phyloP scores from a whole-genome alignment of 2,888 invertebrate genomes.

The Mesorhabditis belari region DNA sequence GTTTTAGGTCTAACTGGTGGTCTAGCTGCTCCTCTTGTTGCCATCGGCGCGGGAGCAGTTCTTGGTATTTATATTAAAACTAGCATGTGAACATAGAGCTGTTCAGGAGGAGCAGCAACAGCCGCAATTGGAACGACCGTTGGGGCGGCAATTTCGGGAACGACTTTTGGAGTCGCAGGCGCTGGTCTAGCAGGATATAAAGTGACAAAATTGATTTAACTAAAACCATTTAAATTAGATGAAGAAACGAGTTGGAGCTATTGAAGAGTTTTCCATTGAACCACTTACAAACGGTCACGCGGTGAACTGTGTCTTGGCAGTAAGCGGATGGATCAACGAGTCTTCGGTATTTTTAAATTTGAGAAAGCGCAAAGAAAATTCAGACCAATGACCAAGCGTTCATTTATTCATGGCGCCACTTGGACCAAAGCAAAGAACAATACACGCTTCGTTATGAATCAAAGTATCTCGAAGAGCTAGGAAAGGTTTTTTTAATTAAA shows the following conservation, averaged over 20 bases:
- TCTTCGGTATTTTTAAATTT: conserved; percentile 44
- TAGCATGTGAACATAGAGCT: too few relatives aligned
- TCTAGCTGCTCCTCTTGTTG: conserved; percentile 64
- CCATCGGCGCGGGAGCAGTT: conserved; percentile 55
- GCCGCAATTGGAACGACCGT: conserved; percentile 59
- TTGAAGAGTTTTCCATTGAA: conserved; percentile 66
- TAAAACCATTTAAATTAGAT: conserved; percentile 57
- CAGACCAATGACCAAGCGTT: conserved; percentile 50
- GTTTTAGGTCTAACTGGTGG: conserved; percentile 64
- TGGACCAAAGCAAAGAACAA: conserved; percentile 63
- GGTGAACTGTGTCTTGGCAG: conserved; percentile 63
- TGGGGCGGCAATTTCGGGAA: conserved; percentile 59
- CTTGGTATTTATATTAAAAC: too few relatives aligned
- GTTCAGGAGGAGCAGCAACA: conserved; percentile 55
- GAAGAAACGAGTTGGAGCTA: conserved; percentile 66
- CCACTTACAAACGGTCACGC: conserved; percentile 54
- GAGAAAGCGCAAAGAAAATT: conserved; percentile 3
- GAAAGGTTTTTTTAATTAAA: too few relatives aligned
- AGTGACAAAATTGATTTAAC: conserved; percentile 3
- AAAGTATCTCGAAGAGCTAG: conserved; percentile 39
- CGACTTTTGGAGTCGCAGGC: conserved; percentile 65
- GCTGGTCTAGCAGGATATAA: conserved; percentile 63
- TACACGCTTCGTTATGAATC: conserved; percentile 59
- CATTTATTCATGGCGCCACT: conserved; percentile 61
- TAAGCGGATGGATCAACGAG: conserved; percentile 66